Evolutionary conservation across 2,113 vertebrate species (phyloP).

Genomic region (Mormyrus iriodes): DNA sequence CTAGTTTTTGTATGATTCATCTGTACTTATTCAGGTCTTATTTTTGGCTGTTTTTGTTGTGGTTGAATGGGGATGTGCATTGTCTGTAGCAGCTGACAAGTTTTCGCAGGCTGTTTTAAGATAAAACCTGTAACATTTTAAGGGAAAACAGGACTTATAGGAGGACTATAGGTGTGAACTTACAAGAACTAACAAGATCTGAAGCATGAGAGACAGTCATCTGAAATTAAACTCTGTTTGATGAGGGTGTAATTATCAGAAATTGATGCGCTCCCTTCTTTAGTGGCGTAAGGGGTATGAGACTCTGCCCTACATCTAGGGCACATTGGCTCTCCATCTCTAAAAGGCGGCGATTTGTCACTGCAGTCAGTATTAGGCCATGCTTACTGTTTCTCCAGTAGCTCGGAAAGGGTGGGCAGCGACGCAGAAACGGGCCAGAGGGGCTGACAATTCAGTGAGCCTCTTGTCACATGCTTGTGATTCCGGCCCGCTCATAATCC

Average conservation of each 20-base stretch:
- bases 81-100: not conserved
- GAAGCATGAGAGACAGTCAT: not conserved
- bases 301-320: not conserved
- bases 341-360: conserved; percentile 12
- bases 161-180: not conserved
- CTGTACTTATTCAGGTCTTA: not conserved
- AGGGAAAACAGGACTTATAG: not conserved
- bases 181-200: not conserved
- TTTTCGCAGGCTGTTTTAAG: not conserved
- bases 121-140: not conserved
- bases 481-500: not conserved
- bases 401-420: not conserved
- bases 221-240: not conserved
- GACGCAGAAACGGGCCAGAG: not conserved
- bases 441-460: conserved; percentile 15
- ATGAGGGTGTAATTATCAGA: not conserved
- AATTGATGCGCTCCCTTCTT: not conserved
- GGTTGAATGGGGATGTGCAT: not conserved
- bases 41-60: not conserved
- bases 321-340: not conserved
- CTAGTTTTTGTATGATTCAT: not conserved
- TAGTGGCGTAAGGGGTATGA: not conserved
- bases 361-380: conserved; percentile 21
- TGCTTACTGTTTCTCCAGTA: not conserved
- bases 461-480: conserved; percentile 1